A percentile compares a stretch with the other conserved stretches of the same genome.
phyloP scores from a whole-genome alignment of 2,797 vertebrate genomes.

The Sebastes matsubarae region DNA sequence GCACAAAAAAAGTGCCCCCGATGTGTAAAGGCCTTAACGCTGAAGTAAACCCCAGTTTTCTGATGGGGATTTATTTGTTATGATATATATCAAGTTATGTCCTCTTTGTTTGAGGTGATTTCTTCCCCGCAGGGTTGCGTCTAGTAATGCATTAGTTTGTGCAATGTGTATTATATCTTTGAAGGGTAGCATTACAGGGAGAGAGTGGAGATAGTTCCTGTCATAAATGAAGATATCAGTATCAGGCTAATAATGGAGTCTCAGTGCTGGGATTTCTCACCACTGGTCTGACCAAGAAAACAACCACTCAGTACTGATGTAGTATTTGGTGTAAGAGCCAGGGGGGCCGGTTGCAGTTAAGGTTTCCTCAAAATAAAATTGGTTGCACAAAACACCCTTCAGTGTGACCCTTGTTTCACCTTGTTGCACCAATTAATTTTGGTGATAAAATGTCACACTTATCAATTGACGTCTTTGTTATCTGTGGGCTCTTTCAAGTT shows the following conservation, averaged over 20 bases:
- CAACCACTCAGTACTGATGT: background rate
- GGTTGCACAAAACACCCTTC: background rate
- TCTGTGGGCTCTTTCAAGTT: background rate
- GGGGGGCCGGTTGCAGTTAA: background rate
- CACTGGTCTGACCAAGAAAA: background rate
- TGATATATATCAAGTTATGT: background rate
- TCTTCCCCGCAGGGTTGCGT: background rate
- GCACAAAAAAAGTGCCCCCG: no score
- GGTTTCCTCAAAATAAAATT: background rate
- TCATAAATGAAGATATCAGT: background rate
- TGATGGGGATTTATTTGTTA: background rate
- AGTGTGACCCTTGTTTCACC: background rate
- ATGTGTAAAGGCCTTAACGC: no score
- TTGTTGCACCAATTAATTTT: background rate
- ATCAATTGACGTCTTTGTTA: background rate
- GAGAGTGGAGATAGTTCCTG: background rate
- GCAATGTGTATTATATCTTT: background rate
- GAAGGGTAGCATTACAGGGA: background rate
- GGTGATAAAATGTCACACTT: background rate
- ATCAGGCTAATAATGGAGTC: background rate
- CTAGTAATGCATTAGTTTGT: background rate
- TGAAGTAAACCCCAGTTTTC: no score
- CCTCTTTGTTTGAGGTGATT: background rate
- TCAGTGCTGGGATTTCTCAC: background rate
- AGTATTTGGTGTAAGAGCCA: background rate